Percentiles rank a stretch among this genome's conserved stretches.
phyloP scores from a whole-genome alignment of 2,113 vertebrate genomes.

The Chitala chitala region DNA sequence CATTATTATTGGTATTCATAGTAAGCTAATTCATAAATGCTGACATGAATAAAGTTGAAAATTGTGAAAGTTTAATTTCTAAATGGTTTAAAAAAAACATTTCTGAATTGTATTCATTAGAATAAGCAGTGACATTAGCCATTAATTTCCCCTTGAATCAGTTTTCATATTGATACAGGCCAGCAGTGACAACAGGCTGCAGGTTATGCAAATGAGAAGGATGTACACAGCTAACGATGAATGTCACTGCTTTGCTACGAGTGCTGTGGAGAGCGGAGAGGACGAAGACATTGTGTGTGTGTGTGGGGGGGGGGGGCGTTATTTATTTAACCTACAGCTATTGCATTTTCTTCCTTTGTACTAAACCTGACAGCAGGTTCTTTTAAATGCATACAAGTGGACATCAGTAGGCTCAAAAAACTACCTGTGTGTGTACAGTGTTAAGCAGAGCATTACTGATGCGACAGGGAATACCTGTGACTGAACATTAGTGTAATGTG shows the following conservation, averaged over 20 bases:
- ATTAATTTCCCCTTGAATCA: background rate
- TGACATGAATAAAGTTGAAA: too few species aligned
- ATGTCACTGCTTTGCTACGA: background rate
- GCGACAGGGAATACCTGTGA: too few species aligned
- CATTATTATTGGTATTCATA: too few species aligned
- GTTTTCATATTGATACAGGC: conserved; percentile 18
- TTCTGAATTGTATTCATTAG: background rate
- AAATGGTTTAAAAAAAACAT: background rate
- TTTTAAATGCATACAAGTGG: too few species aligned
- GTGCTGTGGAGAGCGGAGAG: background rate
- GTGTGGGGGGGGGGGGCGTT: too few species aligned
- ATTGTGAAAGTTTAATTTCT: background rate
- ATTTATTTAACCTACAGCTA: background rate
- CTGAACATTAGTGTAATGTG: too few species aligned
- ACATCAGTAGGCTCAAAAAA: background rate
- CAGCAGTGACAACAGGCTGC: background rate
- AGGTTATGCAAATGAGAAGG: conserved; percentile 35
- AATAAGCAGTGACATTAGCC: background rate
- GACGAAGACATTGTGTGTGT: background rate
- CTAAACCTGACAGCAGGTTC: background rate
- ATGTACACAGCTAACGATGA: conserved; percentile 25
- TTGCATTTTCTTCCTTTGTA: background rate
- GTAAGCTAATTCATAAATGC: too few species aligned
- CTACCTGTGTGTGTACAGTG: background rate
- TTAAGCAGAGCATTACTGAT: too few species aligned